Percentiles rank a stretch among this genome's conserved stretches.
Conservation (phyloP, 2,113 vertebrate genomes). For the Mormoops blainvillei region DNA sequence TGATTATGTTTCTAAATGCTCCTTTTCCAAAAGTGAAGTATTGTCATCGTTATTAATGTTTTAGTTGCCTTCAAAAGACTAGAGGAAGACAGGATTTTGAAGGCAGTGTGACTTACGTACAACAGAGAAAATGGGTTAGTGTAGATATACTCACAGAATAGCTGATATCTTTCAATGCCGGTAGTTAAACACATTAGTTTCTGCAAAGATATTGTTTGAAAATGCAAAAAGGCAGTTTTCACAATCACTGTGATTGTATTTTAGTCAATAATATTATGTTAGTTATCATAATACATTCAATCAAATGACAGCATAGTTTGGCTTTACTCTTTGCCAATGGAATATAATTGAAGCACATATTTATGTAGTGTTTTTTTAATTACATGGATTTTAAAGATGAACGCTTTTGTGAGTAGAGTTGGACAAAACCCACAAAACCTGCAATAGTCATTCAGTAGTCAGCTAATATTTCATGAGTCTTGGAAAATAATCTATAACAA, state of each 20-base stretch:
- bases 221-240: neutral
- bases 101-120: neutral
- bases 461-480: neutral
- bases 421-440: neutral
- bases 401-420: neutral
- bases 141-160: neutral
- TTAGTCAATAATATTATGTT: conserved; percentile 1
- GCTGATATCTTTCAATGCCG: neutral
- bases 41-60: neutral
- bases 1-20: neutral
- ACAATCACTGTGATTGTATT: neutral
- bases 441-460: neutral
- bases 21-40: neutral
- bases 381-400: neutral
- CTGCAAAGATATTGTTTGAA: neutral
- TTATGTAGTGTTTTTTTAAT: neutral
- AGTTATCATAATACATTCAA: neutral
- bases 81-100: neutral
- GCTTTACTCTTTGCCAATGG: conserved; percentile 9
- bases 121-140: neutral
- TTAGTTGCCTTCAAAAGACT: neutral
- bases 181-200: neutral
- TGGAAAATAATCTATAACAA: conserved; percentile 4
- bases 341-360: neutral
- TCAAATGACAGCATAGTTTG: neutral